These are phyloP conservation scores for Monarcha castaneiventris DNA, from an alignment of 2,113 vertebrate species.

Conservation along the genomic window DNA sequence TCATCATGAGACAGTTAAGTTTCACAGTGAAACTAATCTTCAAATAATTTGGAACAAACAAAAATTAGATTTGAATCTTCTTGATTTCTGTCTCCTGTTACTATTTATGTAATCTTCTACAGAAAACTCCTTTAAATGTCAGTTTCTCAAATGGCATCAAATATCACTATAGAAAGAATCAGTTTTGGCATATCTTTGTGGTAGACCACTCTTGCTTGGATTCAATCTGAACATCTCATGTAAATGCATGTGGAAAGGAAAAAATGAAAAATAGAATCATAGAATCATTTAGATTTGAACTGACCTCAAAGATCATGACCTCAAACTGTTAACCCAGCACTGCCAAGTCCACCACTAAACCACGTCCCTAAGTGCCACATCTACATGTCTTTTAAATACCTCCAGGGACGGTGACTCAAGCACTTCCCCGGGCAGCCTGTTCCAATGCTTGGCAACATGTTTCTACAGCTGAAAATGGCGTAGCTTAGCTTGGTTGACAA, in stretches of 20 bases:
- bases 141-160: not conserved
- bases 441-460: not conserved
- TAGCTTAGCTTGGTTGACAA: not conserved
- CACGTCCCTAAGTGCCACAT: not conserved
- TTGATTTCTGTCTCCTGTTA: not conserved
- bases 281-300: not conserved
- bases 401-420: not conserved
- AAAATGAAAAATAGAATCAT: not conserved
- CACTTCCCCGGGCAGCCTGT: not conserved
- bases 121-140: not conserved
- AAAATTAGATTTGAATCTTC: not conserved
- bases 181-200: not conserved
- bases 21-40: not conserved
- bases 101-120: not conserved
- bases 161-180: not conserved
- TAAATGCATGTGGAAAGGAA: not conserved
- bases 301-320: not conserved
- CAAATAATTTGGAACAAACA: not conserved
- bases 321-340: not conserved
- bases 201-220: not conserved
- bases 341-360: not conserved
- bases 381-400: not conserved
- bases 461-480: not conserved
- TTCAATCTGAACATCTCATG: not conserved
- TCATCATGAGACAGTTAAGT: not conserved